Conservation (phyloP, 2,113 vertebrate genomes). For the Sapajus apella region DNA sequence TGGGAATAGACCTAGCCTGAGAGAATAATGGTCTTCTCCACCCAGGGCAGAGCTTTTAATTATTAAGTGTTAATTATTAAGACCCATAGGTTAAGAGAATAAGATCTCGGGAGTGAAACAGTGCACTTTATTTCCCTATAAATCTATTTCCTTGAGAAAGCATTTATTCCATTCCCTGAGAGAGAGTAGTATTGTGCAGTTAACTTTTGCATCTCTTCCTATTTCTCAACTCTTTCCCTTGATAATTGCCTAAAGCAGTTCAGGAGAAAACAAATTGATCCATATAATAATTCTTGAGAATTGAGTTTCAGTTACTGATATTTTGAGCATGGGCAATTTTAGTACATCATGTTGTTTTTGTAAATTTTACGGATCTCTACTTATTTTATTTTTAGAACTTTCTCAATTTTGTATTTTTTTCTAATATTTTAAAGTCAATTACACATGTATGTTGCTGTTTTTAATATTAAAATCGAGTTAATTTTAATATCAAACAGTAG, state of each 20-base stretch:
- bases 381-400: background rate
- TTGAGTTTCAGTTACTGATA: background rate
- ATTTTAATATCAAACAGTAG: background rate
- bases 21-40: background rate
- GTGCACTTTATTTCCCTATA: background rate
- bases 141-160: constrained; percentile 37
- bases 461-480: background rate
- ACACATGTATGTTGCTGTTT: background rate
- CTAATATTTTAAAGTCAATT: background rate
- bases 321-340: background rate
- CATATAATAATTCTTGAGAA: constrained; percentile 17
- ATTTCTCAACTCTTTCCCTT: background rate
- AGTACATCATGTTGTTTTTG: background rate
- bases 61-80: constrained; percentile 65
- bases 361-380: background rate
- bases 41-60: constrained; percentile 32
- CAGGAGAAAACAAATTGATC: constrained; percentile 15
- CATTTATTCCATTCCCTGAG: background rate
- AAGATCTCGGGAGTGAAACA: constrained; percentile 18
- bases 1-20: background rate
- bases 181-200: background rate
- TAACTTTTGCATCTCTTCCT: background rate
- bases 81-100: constrained; percentile 26
- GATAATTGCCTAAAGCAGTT: constrained; percentile 15
- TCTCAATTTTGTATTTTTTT: background rate